Evolutionary conservation across 2,113 vertebrate species (phyloP), one percentile per base, ranked within the genome.

Genomic region (Onychorhynchus coronatus): DNA sequence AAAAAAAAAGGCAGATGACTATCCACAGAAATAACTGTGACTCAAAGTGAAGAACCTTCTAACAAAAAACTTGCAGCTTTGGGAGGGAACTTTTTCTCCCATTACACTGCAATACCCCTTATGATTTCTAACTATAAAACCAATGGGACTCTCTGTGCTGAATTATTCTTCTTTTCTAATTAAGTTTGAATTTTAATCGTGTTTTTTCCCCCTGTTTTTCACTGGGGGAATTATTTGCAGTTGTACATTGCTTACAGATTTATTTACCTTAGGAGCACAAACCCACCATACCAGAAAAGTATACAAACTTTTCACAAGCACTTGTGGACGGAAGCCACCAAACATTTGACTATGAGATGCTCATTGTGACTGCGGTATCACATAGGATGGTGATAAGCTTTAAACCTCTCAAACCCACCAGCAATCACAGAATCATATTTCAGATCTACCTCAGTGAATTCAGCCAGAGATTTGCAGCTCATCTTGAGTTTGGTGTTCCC

Each of bases 111-210:
- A 88, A 30, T 83, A 91, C 3, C 49, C 47, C 62, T 80, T 66
- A 79, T 83, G 88, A 92, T 83, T 95, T 92, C 83, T 49, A 31
- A 84, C 18, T 35, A 84, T 71, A 55, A 80, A 78, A 67, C 83
- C 42, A 80, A 6, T 70, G 72, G 59, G 59, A 73, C 4, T 76
- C 53, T 62, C 15, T 70, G 53, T 76, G 20, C 25, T 56, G n/a
- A 90, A 80, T 90, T 83, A 86, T 39, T 47, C 9, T 83, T 85
- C 31, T 70, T 81, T 93, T 91, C 75, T 90, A 53, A 89, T 93
- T 78, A 91, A 63, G 24, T 75, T 52, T 89, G 39, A 78, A 77
- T 96, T 94, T 95, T 89, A 89, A 84, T 74, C 55, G 21, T 30
- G 3, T 1, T 6, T 31, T 81, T 89, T 84, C 56, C 10, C 3